A percentile compares a stretch with the other conserved stretches of the same genome.
Conservation (phyloP, 2,888 invertebrate genomes). For the Parnassius glacialis region DNA sequence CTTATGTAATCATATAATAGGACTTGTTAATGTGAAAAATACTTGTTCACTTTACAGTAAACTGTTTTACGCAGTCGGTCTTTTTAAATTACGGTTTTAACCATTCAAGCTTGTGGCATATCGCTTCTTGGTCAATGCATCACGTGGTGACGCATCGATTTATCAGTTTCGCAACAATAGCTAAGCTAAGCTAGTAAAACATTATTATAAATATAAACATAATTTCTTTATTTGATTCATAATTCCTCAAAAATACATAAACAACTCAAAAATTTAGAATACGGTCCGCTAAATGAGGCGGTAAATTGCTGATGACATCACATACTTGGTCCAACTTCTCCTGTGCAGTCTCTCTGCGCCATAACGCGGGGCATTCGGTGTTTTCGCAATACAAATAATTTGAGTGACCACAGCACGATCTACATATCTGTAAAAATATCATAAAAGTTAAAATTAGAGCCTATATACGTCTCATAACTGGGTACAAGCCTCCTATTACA, state of each 20-base stretch:
- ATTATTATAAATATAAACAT: neutral
- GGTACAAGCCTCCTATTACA: too few species aligned
- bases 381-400: constrained; percentile 52
- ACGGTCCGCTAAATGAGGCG: constrained; percentile 45
- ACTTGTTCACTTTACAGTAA: too few species aligned
- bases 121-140: too few species aligned
- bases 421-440: constrained; percentile 55
- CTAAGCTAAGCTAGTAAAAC: neutral
- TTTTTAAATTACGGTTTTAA: too few species aligned
- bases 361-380: constrained; percentile 64
- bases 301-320: constrained; percentile 54
- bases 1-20: too few species aligned
- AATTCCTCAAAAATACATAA: neutral
- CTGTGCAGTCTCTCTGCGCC: constrained; percentile 53
- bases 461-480: too few species aligned
- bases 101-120: too few species aligned
- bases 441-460: neutral
- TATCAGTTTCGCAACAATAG: too few species aligned
- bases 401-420: constrained; percentile 59
- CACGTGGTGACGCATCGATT: too few species aligned
- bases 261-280: constrained; percentile 43
- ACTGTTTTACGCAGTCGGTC: too few species aligned
- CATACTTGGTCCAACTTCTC: constrained; percentile 50
- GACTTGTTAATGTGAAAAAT: too few species aligned
- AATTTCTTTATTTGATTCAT: constrained; percentile 10